Conservation (phyloP, 2,797 vertebrate genomes). For the Gila robusta region DNA sequence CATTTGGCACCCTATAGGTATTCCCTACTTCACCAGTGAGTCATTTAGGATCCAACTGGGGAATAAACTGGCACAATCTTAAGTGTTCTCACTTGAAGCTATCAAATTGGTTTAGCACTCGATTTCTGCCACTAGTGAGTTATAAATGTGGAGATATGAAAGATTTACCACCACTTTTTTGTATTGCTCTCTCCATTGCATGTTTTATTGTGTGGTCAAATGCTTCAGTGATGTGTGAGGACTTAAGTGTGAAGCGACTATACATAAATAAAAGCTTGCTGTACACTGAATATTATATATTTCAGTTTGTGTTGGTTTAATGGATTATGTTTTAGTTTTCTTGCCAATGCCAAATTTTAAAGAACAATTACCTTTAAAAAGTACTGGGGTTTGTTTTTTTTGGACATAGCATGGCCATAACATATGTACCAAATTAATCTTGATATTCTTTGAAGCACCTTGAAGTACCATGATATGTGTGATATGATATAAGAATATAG, state of each 20-base stretch:
- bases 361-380: not conserved
- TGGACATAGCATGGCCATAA: not conserved
- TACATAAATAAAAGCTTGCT: not conserved
- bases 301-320: not conserved
- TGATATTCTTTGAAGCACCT: not conserved
- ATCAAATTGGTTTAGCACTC: slow-evolving; percentile 19
- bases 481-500: not conserved
- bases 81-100: slow-evolving; percentile 20
- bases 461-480: not conserved
- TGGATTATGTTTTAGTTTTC: not conserved
- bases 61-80: slow-evolving; percentile 32
- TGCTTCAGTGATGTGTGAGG: slow-evolving; percentile 11
- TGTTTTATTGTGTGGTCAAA: slow-evolving; percentile 22
- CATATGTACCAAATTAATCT: not conserved
- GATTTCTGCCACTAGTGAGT: slow-evolving; percentile 35
- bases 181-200: slow-evolving; percentile 10
- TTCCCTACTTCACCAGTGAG: slow-evolving; percentile 20
- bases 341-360: not conserved
- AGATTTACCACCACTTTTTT: slow-evolving; percentile 38
- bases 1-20: slow-evolving; percentile 22
- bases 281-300: not conserved
- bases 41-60: slow-evolving; percentile 35
- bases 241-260: not conserved
- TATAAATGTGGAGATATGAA: slow-evolving; percentile 19
- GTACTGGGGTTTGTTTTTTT: too few species aligned